Evolutionary conservation across 2,113 vertebrate genomes (phyloP).

Genomic region (Eretmochelys imbricata): DNA sequence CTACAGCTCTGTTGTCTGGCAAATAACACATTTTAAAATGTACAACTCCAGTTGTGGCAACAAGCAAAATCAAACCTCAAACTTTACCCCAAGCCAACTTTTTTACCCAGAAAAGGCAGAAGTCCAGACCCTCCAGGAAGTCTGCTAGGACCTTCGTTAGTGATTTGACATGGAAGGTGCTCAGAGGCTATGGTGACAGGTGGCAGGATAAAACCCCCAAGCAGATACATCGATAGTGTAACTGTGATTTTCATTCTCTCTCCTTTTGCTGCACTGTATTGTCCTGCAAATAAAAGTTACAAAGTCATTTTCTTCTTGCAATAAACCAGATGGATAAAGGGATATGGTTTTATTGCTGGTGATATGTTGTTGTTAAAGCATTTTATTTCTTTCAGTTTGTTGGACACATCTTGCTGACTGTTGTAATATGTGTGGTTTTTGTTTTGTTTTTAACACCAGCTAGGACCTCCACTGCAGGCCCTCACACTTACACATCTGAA

Average conservation of each 20-base stretch:
- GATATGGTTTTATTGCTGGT: neutral
- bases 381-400: neutral
- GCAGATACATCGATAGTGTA: neutral
- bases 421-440: neutral
- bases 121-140: neutral
- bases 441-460: neutral
- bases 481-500: neutral
- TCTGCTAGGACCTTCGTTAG: rapidly evolving
- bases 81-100: neutral
- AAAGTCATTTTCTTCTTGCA: neutral
- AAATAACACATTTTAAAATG: too few species aligned
- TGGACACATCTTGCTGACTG: neutral
- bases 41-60: neutral
- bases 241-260: neutral
- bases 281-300: neutral
- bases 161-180: neutral
- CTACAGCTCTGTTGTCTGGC: neutral
- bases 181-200: neutral
- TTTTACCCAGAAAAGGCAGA: neutral
- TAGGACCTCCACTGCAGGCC: neutral
- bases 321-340: neutral
- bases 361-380: neutral
- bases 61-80: neutral
- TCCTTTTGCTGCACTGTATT: neutral
- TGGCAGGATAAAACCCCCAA: neutral